phyloP scores from a whole-genome alignment of 2,888 invertebrate species.

The Suillia variegata region DNA sequence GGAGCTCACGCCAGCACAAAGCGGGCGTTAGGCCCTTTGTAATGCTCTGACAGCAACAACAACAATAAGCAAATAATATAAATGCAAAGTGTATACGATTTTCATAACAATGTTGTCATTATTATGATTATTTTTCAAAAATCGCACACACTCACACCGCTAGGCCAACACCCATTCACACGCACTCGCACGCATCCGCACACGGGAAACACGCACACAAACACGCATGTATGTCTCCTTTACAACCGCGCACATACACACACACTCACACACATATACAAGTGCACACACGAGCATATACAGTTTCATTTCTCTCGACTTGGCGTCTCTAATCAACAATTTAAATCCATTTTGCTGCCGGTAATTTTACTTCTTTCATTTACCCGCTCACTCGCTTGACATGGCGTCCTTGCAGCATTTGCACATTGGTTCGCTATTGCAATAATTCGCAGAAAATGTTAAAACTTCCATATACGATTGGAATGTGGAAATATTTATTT shows the following conservation, averaged over 20 bases:
- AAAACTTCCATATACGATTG: no score
- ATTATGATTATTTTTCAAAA: constrained; percentile 52
- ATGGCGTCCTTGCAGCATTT: no score
- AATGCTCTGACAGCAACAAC: constrained; percentile 2
- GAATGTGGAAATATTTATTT: no score
- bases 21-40: constrained; percentile 20
- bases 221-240: not conserved
- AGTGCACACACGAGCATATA: not conserved
- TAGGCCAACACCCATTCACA: constrained; percentile 6
- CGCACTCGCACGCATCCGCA: not conserved
- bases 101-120: constrained; percentile 47
- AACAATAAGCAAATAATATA: constrained; percentile 10
- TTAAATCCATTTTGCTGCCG: constrained; percentile 47
- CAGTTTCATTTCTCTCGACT: constrained; percentile 10
- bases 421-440: no score
- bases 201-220: not conserved
- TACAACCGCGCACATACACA: not conserved
- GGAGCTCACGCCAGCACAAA: no score
- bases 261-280: not conserved
- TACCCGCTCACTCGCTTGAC: not conserved
- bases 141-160: constrained; percentile 25
- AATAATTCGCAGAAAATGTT: no score
- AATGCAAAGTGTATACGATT: constrained; percentile 37
- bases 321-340: constrained; percentile 49
- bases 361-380: not conserved